Percentiles rank a stretch among this genome's conserved stretches.
These are phyloP conservation scores for Sepioteuthis lessoniana DNA, from an alignment of 2,888 invertebrate genomes.

Conservation along the genomic window DNA sequence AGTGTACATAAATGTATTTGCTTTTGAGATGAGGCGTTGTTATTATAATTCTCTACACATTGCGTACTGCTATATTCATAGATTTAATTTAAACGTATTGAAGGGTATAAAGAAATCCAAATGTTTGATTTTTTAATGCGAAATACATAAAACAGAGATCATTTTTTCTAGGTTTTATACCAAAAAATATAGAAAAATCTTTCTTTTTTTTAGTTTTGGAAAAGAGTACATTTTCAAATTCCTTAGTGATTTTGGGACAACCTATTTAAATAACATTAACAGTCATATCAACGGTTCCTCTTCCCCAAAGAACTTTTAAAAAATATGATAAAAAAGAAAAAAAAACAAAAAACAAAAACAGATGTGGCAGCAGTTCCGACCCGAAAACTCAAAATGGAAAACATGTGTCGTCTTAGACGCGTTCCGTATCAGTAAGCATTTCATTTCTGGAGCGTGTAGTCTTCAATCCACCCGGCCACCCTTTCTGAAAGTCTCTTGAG, in stretches of 20 bases:
- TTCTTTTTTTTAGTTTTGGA: neutral
- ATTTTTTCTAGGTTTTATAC: too few species aligned
- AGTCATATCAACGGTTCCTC: neutral
- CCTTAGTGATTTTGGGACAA: neutral
- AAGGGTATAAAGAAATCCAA: too few species aligned
- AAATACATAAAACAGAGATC: too few species aligned
- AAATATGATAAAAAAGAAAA: neutral
- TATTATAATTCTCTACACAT: too few species aligned
- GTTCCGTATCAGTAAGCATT: neutral
- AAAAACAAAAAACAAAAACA: too few species aligned
- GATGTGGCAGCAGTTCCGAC: neutral
- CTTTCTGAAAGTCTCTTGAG: neutral
- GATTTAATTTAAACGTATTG: too few species aligned
- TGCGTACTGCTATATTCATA: too few species aligned
- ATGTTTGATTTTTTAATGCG: too few species aligned
- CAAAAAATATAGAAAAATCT: too few species aligned
- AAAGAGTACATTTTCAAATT: neutral
- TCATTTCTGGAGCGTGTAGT: neutral
- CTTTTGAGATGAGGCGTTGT: too few species aligned
- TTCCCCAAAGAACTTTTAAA: neutral
- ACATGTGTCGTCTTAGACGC: neutral
- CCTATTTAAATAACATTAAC: neutral
- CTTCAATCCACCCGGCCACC: neutral
- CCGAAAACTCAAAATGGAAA: neutral
- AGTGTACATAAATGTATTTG: too few species aligned